Evolutionary conservation across 2,888 invertebrate genomes (phyloP).

Genomic region (Eristalinus sepulchralis): DNA sequence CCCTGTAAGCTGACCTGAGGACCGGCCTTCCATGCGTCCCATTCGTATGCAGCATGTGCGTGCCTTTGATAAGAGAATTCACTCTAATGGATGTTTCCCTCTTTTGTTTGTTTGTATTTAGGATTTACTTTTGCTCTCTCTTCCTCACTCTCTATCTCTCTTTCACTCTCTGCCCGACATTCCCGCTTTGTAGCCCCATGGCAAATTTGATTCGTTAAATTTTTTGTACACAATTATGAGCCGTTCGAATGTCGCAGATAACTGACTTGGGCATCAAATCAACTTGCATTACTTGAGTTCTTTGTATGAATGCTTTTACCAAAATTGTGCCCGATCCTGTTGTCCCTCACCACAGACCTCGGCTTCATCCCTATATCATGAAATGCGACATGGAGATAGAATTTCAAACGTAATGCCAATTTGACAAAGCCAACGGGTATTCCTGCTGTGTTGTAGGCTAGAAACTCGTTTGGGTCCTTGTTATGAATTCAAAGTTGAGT

Average conservation of each 20-base stretch:
- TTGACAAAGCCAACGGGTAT: neutral
- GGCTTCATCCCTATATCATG: neutral
- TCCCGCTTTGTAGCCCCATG: neutral
- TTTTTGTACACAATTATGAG: neutral
- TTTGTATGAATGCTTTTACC: neutral
- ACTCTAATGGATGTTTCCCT: constrained; percentile 21
- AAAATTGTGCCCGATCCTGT: neutral
- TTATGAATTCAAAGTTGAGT: neutral
- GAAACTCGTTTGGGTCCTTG: neutral
- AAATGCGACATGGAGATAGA: neutral
- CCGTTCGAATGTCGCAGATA: neutral
- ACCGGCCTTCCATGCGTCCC: neutral
- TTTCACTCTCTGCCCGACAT: no score
- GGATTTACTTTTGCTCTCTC: constrained; percentile 20
- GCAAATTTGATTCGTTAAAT: neutral
- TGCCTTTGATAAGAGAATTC: constrained; percentile 29
- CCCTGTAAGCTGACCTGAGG: neutral
- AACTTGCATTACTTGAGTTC: neutral
- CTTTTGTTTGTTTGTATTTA: constrained; percentile 3
- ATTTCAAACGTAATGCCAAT: neutral
- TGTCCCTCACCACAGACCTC: neutral
- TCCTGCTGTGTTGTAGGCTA: neutral
- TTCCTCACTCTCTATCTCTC: no score
- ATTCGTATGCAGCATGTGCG: constrained; percentile 23
- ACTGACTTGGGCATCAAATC: neutral